Base-by-base conservation (phyloP, 53 echinoderm and acorn worm species). In the Temnopleurus reevesii region DNA sequence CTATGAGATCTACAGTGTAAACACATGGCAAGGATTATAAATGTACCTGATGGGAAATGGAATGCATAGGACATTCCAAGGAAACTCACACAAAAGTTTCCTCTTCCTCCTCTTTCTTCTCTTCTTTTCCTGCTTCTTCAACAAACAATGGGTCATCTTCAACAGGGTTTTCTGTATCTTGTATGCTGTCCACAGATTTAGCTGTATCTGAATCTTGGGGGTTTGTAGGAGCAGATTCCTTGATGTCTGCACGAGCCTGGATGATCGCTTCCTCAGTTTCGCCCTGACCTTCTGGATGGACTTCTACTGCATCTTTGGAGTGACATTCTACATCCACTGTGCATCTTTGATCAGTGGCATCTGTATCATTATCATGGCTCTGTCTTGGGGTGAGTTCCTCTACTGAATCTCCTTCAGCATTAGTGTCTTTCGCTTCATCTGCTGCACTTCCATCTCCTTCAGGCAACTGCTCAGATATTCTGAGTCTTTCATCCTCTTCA, bases 51-150 rank as follows among this genome's bases (percentile, higher is more conserved):
- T 41, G 41, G 38, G 23, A 49, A 41, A 33, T 24, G 1, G 41
- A 21, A 9, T 55, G 28, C 24, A 1, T 9, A 55, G 15, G 55
- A 55, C 8, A 4, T 26, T 58, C 71, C 5, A 8, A 43, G 41
- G 36, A 71, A 15, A 8, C 49, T 79, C 79, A 79, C 2, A 79
- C 79, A 79, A 79, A 79, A 46, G 79, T 79, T 28, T 79, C 79
- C 29, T 79, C 76, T 24, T 59, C 64, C 30, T 64, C 65, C 15
- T 27, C 79, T 17, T 27, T 13, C 13, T 17, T 5, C 2, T 41
- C 17, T 28, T 47, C 46, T 26, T 51, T 44, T 2, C 21, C 59
- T 45, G 30, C 49, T 27, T 79, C 79, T 79, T 79, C 79, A n/a
- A 79, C 29, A 79, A 79, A 79, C 79, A 79, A 29, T 12, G 45